Conservation (phyloP, 2,888 invertebrate species). For the Hyppa rectilinea region DNA sequence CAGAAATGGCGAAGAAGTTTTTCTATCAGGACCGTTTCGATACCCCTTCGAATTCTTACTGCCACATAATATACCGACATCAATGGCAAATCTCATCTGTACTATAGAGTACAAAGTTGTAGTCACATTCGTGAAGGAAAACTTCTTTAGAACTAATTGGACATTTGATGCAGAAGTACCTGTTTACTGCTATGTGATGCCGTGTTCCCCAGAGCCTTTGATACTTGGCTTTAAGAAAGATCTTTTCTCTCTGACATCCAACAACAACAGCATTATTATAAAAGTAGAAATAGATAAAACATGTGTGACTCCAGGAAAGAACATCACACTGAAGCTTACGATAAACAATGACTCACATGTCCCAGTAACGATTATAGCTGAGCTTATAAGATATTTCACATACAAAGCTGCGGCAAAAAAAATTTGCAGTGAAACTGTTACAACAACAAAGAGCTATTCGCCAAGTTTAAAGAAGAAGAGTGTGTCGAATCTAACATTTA, state of each 20-base stretch:
- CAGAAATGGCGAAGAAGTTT: constrained; percentile 1
- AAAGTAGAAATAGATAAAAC: constrained; percentile 43
- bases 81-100: constrained; percentile 20
- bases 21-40: constrained; percentile 21
- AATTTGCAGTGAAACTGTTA: constrained; percentile 32
- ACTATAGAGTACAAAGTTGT: constrained; percentile 44
- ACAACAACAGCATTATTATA: constrained; percentile 22
- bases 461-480: constrained; percentile 53
- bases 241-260: constrained; percentile 14
- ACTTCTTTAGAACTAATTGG: constrained; percentile 14
- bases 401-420: constrained; percentile 15
- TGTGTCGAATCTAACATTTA: constrained; percentile 41
- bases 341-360: constrained; percentile 44
- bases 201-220: constrained; percentile 36
- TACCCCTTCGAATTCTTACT: constrained; percentile 42
- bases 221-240: constrained; percentile 42
- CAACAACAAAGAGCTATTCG: constrained; percentile 22
- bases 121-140: constrained; percentile 33
- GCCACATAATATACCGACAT: constrained; percentile 51
- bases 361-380: constrained; percentile 35
- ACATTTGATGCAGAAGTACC: constrained; percentile 35
- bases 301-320: constrained; percentile 54
- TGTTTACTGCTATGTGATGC: constrained; percentile 38
- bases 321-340: constrained; percentile 30
- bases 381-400: constrained; percentile 41